A percentile compares a stretch with the other conserved stretches of the same genome.
Evolutionary conservation across 2,888 invertebrate species (phyloP).

Genomic region (Silvanus unidentatus): DNA sequence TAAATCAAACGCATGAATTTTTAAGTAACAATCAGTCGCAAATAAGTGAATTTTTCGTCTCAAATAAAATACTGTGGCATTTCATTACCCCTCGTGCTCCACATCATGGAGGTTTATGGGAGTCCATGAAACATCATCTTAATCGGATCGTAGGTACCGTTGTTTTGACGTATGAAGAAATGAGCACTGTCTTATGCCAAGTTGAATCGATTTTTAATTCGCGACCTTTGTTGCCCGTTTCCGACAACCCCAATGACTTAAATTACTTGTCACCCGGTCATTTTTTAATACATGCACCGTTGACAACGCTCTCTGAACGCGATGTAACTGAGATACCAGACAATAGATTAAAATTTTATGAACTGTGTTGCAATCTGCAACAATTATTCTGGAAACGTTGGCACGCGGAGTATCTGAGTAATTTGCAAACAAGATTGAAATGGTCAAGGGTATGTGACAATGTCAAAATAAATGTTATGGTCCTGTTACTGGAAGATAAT

Average conservation of each 20-base stretch:
- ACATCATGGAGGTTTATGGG: slow-evolving; percentile 31
- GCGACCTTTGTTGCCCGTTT: slow-evolving; percentile 25
- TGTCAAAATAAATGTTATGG: neutral
- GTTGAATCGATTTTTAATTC: slow-evolving; percentile 33
- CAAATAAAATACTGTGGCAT: slow-evolving; percentile 20
- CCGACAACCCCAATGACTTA: slow-evolving; percentile 23
- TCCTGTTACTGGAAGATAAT: neutral
- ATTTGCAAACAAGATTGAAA: neutral
- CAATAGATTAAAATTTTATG: slow-evolving; percentile 12
- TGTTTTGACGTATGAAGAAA: slow-evolving; percentile 28
- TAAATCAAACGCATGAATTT: no score
- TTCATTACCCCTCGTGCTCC: slow-evolving; percentile 26
- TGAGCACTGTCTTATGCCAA: slow-evolving; percentile 27
- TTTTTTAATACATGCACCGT: slow-evolving; percentile 23
- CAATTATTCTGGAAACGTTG: neutral
- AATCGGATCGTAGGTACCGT: slow-evolving; percentile 20
- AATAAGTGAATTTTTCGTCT: neutral
- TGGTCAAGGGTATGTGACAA: neutral
- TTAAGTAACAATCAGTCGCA: no score
- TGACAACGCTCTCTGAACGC: slow-evolving; percentile 12
- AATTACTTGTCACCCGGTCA: slow-evolving; percentile 24
- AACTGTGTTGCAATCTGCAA: neutral
- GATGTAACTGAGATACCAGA: slow-evolving; percentile 12
- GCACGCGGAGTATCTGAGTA: neutral
- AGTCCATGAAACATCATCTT: slow-evolving; percentile 30